These are phyloP conservation scores for Drosophila triauraria DNA, from an alignment of 1,140 invertebrate genomes.

Conservation along the genomic window DNA sequence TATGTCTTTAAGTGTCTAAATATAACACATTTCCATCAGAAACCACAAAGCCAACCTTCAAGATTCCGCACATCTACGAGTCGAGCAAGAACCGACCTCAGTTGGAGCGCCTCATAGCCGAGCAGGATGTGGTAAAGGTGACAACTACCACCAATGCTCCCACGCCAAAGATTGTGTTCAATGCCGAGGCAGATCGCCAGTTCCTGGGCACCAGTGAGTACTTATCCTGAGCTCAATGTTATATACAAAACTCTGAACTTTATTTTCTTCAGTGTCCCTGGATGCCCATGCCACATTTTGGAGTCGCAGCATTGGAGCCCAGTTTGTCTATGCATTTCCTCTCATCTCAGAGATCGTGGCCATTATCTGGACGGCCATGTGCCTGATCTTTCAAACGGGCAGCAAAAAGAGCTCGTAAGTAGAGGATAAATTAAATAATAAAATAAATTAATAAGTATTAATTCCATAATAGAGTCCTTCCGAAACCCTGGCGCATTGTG, in stretches of 20 bases:
- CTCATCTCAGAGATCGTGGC: conserved; percentile 76
- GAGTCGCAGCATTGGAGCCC: conserved; percentile 61
- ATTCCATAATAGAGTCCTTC: conserved; percentile 63
- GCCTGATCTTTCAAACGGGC: conserved; percentile 77
- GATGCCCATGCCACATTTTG: conserved; percentile 68
- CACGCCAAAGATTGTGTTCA: conserved; percentile 50
- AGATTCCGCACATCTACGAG: conserved; percentile 64
- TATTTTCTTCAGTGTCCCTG: conserved; percentile 48
- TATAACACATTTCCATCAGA: not conserved
- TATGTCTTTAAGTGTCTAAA: too few relatives aligned
- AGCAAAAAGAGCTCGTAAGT: conserved; percentile 75
- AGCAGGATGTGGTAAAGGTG: conserved; percentile 17
- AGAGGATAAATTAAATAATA: not conserved
- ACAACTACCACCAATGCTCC: conserved; percentile 38
- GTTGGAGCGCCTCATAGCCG: conserved; percentile 52
- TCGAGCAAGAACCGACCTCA: conserved; percentile 48
- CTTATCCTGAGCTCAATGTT: not conserved
- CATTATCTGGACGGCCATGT: conserved; percentile 83
- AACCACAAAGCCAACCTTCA: conserved; percentile 57
- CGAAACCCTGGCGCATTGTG: conserved; percentile 83
- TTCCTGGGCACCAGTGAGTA: conserved; percentile 70
- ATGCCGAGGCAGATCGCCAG: conserved; percentile 66
- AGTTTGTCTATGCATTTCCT: conserved; percentile 78
- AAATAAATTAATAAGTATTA: not conserved
- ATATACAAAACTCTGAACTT: not conserved